Evolutionary conservation across 37 sponge, comb jelly and placozoan genomes (phyloP).

Genomic region (Petrosia ficiformis): DNA sequence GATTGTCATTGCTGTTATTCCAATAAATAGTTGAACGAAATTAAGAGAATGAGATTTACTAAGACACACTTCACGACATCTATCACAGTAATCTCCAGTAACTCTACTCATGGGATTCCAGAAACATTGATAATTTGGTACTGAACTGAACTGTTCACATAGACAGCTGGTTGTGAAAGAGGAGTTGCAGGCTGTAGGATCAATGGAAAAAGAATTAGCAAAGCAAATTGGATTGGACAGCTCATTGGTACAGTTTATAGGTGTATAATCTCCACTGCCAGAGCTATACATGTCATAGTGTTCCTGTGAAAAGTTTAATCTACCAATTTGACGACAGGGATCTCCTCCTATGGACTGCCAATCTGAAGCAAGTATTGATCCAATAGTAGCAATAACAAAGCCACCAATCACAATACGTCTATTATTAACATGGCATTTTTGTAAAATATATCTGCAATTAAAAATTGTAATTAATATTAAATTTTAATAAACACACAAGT

Average conservation of each 20-base stretch:
- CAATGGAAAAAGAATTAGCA: too few species aligned
- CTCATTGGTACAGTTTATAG: too few species aligned
- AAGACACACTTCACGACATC: conserved; percentile 29
- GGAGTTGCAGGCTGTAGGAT: too few species aligned
- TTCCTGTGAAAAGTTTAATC: too few species aligned
- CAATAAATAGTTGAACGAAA: conserved; percentile 47
- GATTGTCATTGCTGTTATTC: background rate
- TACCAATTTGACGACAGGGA: conserved; percentile 56
- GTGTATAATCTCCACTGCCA: too few species aligned
- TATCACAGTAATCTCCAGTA: conserved; percentile 33
- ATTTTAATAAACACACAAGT: background rate
- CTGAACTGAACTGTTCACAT: conserved; percentile 7
- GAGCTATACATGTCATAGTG: too few species aligned
- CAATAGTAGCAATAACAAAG: background rate
- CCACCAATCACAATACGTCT: conserved; percentile 14
- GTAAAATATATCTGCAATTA: conserved; percentile 15
- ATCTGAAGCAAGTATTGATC: conserved; percentile 17
- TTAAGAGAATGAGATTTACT: conserved; percentile 19
- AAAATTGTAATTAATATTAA: background rate
- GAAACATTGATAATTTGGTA: conserved; percentile 14
- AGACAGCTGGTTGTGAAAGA: conserved; percentile 7
- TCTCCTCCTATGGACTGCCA: conserved; percentile 61
- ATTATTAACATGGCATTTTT: conserved; percentile 17
- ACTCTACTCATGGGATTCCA: conserved; percentile 45
- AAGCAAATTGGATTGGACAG: too few species aligned